Conservation (phyloP, 2,888 invertebrate species). For the Mellilla xanthometata region DNA sequence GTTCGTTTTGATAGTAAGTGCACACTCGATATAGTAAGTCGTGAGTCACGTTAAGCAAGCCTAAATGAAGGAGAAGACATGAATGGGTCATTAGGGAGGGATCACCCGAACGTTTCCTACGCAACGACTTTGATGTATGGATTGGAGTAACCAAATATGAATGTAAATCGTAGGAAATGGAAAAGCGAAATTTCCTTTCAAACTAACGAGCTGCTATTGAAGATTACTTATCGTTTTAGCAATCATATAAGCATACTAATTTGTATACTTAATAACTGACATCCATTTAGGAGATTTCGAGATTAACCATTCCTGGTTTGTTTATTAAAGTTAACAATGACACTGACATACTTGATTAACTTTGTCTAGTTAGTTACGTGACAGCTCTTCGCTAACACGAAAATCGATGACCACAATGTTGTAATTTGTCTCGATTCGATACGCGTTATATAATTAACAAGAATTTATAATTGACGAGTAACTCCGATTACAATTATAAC, state of each 20-base stretch:
- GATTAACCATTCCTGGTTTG: conserved; percentile 6
- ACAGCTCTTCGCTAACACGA: conserved; percentile 10
- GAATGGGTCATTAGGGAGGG: conserved; percentile 66
- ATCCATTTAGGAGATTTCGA: conserved; percentile 5
- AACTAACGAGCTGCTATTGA: not conserved
- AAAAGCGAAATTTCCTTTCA: conserved; percentile 27
- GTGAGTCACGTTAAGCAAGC: conserved; percentile 52
- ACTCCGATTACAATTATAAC: conserved; percentile 12
- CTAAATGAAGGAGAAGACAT: conserved; percentile 53
- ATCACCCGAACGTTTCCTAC: conserved; percentile 52
- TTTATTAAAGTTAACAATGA: conserved; percentile 13
- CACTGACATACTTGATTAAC: conserved; percentile 5
- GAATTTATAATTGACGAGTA: conserved; percentile 13
- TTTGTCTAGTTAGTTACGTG: conserved; percentile 5
- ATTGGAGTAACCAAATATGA: conserved; percentile 40
- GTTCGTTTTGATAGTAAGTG: conserved; percentile 33
- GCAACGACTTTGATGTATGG: conserved; percentile 50
- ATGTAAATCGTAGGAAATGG: conserved; percentile 41
- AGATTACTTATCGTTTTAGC: not conserved
- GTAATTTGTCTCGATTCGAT: conserved; percentile 18
- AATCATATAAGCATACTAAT: conserved; percentile 21
- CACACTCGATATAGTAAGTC: conserved; percentile 40
- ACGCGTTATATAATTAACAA: conserved; percentile 22
- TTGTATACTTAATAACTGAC: conserved; percentile 5
- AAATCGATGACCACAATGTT: conserved; percentile 16